Evolutionary conservation across 2,113 vertebrate genomes (phyloP).

Genomic region (Canis aureus): DNA sequence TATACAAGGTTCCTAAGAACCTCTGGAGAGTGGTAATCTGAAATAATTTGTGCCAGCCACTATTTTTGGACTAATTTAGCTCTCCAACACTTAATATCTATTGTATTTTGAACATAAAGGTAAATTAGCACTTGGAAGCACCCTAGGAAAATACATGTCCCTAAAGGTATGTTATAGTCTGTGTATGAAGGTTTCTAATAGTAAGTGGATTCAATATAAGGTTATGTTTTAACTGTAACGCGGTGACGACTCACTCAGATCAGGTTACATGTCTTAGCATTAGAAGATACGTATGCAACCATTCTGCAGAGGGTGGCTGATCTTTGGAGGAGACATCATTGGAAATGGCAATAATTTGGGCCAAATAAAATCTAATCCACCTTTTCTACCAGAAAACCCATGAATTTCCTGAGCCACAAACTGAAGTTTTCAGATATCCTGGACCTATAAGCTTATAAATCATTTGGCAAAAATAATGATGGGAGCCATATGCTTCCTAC

Average conservation of each 20-base stretch:
- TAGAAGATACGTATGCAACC: not conserved
- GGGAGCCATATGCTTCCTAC: not conserved
- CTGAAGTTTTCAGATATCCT: not conserved
- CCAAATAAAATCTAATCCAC: not conserved
- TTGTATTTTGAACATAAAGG: conserved; percentile 13
- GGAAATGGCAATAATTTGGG: not conserved
- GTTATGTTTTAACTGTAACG: not conserved
- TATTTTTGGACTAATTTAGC: not conserved
- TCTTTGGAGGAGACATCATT: not conserved
- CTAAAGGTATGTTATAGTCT: not conserved
- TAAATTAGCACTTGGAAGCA: not conserved
- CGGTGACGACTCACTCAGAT: not conserved
- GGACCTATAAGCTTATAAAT: not conserved
- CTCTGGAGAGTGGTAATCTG: not conserved
- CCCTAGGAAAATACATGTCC: not conserved
- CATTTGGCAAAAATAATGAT: not conserved
- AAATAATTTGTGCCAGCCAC: not conserved
- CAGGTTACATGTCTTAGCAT: not conserved
- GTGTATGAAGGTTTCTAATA: not conserved
- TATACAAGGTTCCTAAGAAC: not conserved
- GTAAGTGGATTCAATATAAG: not conserved
- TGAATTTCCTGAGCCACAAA: not conserved
- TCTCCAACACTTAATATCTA: not conserved
- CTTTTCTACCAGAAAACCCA: not conserved
- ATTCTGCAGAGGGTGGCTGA: not conserved